Evolutionary conservation across 1,140 invertebrate species (phyloP).

Genomic region (Heterodera carotae): DNA sequence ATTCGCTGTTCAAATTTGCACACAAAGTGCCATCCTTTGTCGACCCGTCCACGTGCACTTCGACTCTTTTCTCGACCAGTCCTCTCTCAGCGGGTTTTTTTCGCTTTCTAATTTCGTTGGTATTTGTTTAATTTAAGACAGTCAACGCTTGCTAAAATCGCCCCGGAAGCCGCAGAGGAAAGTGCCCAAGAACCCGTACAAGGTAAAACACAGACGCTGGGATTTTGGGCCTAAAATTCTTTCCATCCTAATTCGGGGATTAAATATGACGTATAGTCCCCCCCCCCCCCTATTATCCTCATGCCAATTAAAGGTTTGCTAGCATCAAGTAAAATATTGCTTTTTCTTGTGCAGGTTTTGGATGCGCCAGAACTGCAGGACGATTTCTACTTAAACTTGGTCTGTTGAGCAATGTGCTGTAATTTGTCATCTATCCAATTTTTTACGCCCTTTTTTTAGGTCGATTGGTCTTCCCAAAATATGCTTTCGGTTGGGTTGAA

Average conservation of each 20-base stretch:
- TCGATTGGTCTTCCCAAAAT: conserved; percentile 99
- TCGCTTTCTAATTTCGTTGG: background rate
- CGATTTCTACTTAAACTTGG: conserved; percentile 97
- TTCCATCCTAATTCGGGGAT: no score
- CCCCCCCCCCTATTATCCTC: no score
- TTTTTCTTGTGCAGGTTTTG: conserved; percentile 76
- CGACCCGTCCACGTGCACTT: conserved; percentile 35
- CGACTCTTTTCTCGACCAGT: conserved; percentile 52
- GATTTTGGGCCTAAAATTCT: no score
- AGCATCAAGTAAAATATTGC: no score
- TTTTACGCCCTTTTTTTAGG: background rate
- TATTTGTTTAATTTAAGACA: conserved; percentile 41
- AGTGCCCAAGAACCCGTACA: conserved; percentile 65
- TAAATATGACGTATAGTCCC: no score
- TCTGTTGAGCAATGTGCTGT: no score
- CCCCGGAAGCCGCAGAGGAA: conserved; percentile 63
- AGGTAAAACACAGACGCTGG: conserved; percentile 30
- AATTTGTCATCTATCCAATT: no score
- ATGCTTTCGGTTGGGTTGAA: conserved; percentile 96
- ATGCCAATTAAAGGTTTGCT: no score
- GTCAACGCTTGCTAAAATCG: conserved; percentile 59
- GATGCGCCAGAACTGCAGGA: conserved; percentile 98
- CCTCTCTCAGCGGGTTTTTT: conserved; percentile 53
- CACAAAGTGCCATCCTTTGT: conserved; percentile 40
- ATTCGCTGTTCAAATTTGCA: conserved; percentile 44